Evolutionary conservation across 2,888 invertebrate genomes (phyloP).

Genomic region (Orthosia incerta): DNA sequence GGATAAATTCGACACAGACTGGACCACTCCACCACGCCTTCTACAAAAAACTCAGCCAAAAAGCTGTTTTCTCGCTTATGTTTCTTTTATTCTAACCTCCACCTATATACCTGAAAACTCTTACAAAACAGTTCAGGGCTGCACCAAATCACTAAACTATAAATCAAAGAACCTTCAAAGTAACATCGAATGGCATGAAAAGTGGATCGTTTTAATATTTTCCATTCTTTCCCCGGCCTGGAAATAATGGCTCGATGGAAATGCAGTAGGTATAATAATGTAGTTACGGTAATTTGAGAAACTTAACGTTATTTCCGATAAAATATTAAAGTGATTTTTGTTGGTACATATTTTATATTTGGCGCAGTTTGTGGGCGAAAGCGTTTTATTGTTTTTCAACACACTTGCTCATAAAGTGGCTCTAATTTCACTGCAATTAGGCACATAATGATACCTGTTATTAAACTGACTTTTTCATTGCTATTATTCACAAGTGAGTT

Average conservation of each 20-base stretch:
- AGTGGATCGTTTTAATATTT: constrained; percentile 38
- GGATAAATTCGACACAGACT: too few relatives aligned
- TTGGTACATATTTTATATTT: constrained; percentile 61
- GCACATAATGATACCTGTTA: too few relatives aligned
- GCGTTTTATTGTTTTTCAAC: constrained; percentile 14
- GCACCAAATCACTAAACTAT: neutral
- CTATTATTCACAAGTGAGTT: too few relatives aligned
- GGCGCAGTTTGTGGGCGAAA: constrained; percentile 22
- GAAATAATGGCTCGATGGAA: constrained; percentile 50
- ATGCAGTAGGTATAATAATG: constrained; percentile 50
- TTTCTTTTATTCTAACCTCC: too few relatives aligned
- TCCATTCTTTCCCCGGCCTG: constrained; percentile 37
- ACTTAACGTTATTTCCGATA: constrained; percentile 69
- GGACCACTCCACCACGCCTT: too few relatives aligned
- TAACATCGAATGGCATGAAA: constrained; percentile 32
- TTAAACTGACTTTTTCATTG: too few relatives aligned
- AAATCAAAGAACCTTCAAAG: constrained; percentile 20
- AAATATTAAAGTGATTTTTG: constrained; percentile 75
- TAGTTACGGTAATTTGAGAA: constrained; percentile 66
- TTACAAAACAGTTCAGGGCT: neutral
- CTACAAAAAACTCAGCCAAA: too few relatives aligned
- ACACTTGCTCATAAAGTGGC: too few relatives aligned
- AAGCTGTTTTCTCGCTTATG: too few relatives aligned
- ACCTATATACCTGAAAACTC: neutral
- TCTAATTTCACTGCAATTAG: too few relatives aligned